Conservation (phyloP, 2,113 vertebrate species). For the Monopterus albus region DNA sequence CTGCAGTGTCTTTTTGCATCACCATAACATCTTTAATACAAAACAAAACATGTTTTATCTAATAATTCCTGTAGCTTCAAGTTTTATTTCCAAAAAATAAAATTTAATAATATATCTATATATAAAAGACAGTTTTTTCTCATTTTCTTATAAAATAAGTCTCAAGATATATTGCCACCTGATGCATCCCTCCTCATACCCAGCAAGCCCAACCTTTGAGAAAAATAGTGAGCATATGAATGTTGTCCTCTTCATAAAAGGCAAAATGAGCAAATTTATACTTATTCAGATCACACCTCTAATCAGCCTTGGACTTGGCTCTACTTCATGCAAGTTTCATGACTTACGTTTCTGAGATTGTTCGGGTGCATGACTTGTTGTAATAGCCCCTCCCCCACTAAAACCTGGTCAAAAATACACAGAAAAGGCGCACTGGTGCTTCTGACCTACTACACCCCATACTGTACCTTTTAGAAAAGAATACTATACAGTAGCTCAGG, state of each 20-base stretch:
- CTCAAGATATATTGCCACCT: conserved; percentile 85
- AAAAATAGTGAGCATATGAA: conserved; percentile 78
- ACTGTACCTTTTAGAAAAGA: conserved; percentile 74
- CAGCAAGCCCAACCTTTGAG: conserved; percentile 67
- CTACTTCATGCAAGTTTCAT: conserved; percentile 34
- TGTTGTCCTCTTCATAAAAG: conserved; percentile 72
- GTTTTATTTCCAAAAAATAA: conserved; percentile 85
- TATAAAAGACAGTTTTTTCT: conserved; percentile 83
- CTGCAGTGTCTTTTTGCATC: conserved; percentile 84
- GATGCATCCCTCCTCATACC: conserved; percentile 64
- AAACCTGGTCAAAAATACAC: conserved; percentile 73
- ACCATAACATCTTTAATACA: conserved; percentile 81
- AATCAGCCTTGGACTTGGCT: conserved; percentile 18
- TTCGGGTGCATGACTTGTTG: conserved; percentile 62
- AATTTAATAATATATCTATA: conserved; percentile 87
- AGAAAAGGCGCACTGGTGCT: conserved; percentile 82
- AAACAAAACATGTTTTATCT: conserved; percentile 79
- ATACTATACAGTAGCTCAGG: conserved; percentile 79
- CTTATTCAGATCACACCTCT: conserved; percentile 50
- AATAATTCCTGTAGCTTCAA: conserved; percentile 85
- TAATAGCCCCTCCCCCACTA: conserved; percentile 34
- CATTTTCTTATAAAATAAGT: conserved; percentile 85
- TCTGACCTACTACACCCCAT: conserved; percentile 73
- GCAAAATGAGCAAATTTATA: conserved; percentile 76
- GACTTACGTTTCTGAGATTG: conserved; percentile 60